Conservation (phyloP, 2,113 vertebrate species). For the Aegotheles bennettii region DNA sequence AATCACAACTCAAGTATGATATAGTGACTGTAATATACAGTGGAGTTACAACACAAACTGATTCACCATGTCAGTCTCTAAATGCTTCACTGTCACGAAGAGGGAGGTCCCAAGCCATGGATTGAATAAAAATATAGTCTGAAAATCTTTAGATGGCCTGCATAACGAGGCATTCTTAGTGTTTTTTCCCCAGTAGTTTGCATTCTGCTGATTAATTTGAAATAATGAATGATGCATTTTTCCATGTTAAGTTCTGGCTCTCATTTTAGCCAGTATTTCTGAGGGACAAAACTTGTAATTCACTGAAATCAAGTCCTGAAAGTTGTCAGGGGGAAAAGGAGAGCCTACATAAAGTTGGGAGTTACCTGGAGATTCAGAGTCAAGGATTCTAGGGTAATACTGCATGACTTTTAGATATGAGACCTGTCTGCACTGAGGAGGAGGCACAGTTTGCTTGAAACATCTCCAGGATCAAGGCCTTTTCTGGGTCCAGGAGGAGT, state of each 20-base stretch:
- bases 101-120: not conserved
- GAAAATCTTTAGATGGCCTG: not conserved
- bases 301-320: not conserved
- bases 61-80: not conserved
- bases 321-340: not conserved
- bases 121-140: not conserved
- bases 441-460: not conserved
- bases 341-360: not conserved
- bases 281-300: not conserved
- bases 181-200: not conserved
- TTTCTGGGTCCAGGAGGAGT: not conserved
- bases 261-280: not conserved
- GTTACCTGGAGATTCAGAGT: not conserved
- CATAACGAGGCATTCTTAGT: not conserved
- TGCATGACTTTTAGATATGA: not conserved
- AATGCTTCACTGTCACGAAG: not conserved
- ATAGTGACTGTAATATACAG: not conserved
- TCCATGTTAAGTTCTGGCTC: not conserved
- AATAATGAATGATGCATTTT: not conserved
- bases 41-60: not conserved
- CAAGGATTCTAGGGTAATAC: not conserved
- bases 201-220: not conserved
- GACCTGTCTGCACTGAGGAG: fast-evolving
- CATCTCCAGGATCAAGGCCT: not conserved
- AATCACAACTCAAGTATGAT: not conserved